Evolutionary conservation across 2,888 invertebrate genomes (phyloP).

Genomic region (Aphodius granarius): DNA sequence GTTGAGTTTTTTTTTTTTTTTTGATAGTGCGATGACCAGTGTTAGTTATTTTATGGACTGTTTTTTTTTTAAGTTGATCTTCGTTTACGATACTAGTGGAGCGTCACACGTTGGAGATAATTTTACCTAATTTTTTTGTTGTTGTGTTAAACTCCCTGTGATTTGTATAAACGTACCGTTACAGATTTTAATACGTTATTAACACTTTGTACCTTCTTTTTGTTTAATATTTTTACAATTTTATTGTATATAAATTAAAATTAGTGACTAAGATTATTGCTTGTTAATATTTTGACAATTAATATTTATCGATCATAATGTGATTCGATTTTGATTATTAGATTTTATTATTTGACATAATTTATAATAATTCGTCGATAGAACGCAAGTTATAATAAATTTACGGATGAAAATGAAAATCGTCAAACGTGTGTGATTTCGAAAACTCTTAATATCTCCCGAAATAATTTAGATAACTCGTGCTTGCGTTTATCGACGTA

Average conservation of each 20-base stretch:
- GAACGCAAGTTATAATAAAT: too few species aligned
- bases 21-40: not conserved
- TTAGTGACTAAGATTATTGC: not conserved
- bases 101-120: not conserved
- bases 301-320: too few species aligned
- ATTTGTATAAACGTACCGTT: not conserved
- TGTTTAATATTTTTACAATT: not conserved
- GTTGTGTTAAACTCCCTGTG: not conserved
- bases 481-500: too few species aligned
- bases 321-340: too few species aligned
- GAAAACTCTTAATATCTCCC: too few species aligned
- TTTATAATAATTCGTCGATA: too few species aligned
- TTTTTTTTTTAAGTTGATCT: not conserved
- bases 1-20: not conserved
- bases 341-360: too few species aligned
- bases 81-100: not conserved
- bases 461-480: too few species aligned
- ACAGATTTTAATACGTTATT: not conserved
- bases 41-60: not conserved
- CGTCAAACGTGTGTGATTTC: too few species aligned
- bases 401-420: too few species aligned
- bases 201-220: not conserved
- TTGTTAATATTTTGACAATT: too few species aligned
- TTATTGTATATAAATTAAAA: not conserved
- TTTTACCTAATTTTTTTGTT: not conserved